These are phyloP conservation scores for Sebastiscus tertius DNA, from an alignment of 2,797 vertebrate species.

Conservation along the genomic window DNA sequence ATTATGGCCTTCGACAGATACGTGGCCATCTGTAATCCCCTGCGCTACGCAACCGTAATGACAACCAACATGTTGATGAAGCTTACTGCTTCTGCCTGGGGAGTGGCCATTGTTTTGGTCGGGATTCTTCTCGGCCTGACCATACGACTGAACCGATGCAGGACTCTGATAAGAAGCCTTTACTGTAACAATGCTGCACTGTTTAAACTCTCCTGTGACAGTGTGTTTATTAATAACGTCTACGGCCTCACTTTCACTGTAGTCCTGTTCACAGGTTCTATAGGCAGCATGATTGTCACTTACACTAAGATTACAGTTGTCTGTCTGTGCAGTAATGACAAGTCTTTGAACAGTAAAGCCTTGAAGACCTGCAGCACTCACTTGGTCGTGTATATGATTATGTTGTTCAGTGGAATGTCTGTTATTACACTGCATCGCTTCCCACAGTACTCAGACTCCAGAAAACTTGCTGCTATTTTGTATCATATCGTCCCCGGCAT, in stretches of 20 bases:
- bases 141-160: conserved; percentile 40
- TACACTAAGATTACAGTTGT: conserved; percentile 70
- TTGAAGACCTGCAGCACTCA: conserved; percentile 73
- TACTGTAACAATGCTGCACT: conserved; percentile 83
- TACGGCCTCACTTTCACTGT: conserved; percentile 67
- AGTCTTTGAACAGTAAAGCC: conserved; percentile 51
- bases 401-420: conserved; percentile 24
- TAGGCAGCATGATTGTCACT: conserved; percentile 55
- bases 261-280: conserved; percentile 52
- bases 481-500: conserved; percentile 36
- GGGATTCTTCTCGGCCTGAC: conserved; percentile 48
- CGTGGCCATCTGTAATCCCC: conserved; percentile 82
- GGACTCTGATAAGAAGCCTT: conserved; percentile 76
- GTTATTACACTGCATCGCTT: conserved; percentile 41
- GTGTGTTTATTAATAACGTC: conserved; percentile 67
- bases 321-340: conserved; percentile 54
- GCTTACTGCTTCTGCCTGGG: conserved; percentile 61
- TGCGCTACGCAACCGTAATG: conserved; percentile 73
- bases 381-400: conserved; percentile 58
- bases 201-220: conserved; percentile 71
- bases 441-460: conserved; percentile 20
- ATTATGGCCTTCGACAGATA: conserved; percentile 87
- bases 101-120: conserved; percentile 44
- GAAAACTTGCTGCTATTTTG: conserved; percentile 27
- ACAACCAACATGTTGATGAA: conserved; percentile 59